Evolutionary conservation across 2,888 invertebrate genomes (phyloP), one percentile per base, ranked within the genome.

Genomic region (Sinhomidia bicolor): DNA sequence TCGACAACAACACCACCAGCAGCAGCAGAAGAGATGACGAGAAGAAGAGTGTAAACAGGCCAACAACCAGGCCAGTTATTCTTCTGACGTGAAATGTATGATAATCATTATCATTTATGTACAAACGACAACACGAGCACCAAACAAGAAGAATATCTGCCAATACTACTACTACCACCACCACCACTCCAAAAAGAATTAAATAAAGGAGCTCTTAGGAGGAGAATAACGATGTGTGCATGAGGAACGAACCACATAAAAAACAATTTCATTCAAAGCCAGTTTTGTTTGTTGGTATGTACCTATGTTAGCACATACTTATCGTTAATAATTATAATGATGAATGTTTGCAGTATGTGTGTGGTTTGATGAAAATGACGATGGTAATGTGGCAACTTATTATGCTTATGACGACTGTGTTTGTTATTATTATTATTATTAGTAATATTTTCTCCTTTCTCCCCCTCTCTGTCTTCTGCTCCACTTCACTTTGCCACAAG

Each of bases 261-360:
- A 68, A 65, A 65, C 68, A 41, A 68, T 68, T 68, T 68, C 68
- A 68, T 68, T 68, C 68, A 68, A 68, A 68, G 68, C 20, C 36
- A 41, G 68, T 41, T 57, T 17, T 68, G 41, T 41, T 68, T 68
- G 68, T 20, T 68, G 12, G 68, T 12, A 41, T 14, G 29, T 62
- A 60, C 17, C 5, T 10, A 47, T n/a, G n/a, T n/a, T 29, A 60
- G 29, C 9, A 14, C 23, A 60, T 29, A 60, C 4, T 51, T 51
- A 60, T 54, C 54, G n/a, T 54, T 54, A 54, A 6, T 51, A 60
- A 12, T 26, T 29, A 60, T 29, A 14, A 60, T 60, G 60, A 60
- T 23, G 26, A 60, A 60, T 60, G 60, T 60, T 12, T 60, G 60
- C 29, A 17, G 17, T 36, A 60, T 23, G n/a, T 23, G 36, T 32